Percentiles rank a stretch among this genome's conserved stretches.
Evolutionary conservation across 2,797 vertebrate genomes (phyloP).

Genomic region (Microtus obscurus): DNA sequence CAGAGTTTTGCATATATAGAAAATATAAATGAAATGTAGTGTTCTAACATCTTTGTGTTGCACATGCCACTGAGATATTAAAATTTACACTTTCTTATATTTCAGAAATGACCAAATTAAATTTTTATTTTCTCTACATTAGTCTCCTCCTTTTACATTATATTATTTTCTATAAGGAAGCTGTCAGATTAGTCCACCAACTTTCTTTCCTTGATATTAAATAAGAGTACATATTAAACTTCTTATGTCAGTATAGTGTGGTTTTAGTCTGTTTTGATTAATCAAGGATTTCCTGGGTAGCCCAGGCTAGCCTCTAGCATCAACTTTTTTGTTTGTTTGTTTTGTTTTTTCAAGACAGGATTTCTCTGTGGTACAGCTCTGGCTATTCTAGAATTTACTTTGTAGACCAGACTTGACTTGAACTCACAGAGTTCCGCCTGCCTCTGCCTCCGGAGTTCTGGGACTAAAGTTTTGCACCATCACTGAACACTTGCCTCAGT

Average conservation of each 20-base stretch:
- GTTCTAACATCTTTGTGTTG: neutral
- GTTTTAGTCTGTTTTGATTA: neutral
- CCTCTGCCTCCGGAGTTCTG: neutral
- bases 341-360: neutral
- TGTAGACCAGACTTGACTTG: neutral
- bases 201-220: conserved; percentile 40
- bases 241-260: neutral
- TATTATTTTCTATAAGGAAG: conserved; percentile 11
- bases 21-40: neutral
- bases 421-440: neutral
- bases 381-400: neutral
- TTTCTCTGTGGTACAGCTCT: neutral
- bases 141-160: neutral
- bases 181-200: neutral
- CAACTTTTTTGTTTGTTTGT: neutral
- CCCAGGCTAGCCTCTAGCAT: neutral
- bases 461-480: neutral
- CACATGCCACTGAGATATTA: conserved; percentile 4
- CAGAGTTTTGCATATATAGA: neutral
- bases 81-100: conserved; percentile 13
- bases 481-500: neutral
- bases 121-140: conserved; percentile 32
- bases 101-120: conserved; percentile 50
- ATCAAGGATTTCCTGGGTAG: neutral
- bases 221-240: neutral